Evolutionary conservation across 2,797 vertebrate genomes (phyloP), one percentile per base, ranked within the genome.

Genomic region (Odontamblyopus lacepedii): DNA sequence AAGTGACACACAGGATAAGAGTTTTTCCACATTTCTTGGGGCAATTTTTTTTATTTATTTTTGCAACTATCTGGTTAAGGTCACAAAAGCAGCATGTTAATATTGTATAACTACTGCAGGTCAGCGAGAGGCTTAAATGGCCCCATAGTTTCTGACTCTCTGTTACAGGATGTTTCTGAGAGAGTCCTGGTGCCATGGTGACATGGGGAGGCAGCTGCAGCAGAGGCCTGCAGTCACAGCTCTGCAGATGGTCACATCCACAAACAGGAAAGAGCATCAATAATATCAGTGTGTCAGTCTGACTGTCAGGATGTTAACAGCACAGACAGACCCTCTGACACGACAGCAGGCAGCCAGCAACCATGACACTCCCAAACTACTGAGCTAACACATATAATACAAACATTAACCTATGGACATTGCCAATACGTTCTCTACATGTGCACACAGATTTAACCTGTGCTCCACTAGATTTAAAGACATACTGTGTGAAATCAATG

Each of bases 291-390:
- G n/a, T 29, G 23, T 44, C 1, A 53, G 23, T 56, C 61, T 38
- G 35, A 38, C 35, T 26, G n/a, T 67, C 66, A 60, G 70, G 55
- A 30, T 41, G 29, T 73, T 8, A 19, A 32, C 13, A 59, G 56
- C 32, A 27, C 13, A 18, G 30, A 48, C 64, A 7, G 73, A 57
- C 57, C 48, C 38, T 71, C 59, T 68, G 63, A 78, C 63, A 63
- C 5, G n/a, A 64, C 9, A 64, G 38, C 63, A 38, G 26, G 35
- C n/a, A 64, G 38, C 63, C 63, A 44, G 35, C n/a, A 64, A 38
- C 63, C 63, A 64, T 13, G 3, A 44, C n/a, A 13, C 18, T 38
- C 5, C 38, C 23, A 12, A 64, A 64, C n/a, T 38, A 64, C 61
- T 9, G 11, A 16, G 12, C 41, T 12, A 44, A 29, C 19, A 56